Percentiles rank a stretch among this genome's conserved stretches.
Evolutionary conservation across 2,113 vertebrate genomes (phyloP).

Genomic region (Scytalopus superciliaris): DNA sequence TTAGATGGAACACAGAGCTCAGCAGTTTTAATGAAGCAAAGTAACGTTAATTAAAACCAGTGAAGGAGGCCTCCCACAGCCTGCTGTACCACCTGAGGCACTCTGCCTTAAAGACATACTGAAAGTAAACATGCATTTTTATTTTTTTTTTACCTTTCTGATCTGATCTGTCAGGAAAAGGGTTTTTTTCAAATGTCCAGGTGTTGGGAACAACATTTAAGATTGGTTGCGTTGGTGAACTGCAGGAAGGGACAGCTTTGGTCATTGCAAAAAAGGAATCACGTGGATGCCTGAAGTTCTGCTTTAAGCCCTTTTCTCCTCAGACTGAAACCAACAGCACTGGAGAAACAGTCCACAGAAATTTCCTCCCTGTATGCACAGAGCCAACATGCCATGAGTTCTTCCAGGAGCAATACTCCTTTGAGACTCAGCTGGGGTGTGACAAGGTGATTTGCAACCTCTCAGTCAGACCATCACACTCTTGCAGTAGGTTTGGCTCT

Average conservation of each 20-base stretch:
- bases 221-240: background rate
- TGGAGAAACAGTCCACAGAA: background rate
- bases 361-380: background rate
- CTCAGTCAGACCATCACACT: background rate
- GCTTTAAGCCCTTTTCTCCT: background rate
- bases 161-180: background rate
- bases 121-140: background rate
- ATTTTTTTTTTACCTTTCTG: background rate
- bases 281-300: rapidly evolving
- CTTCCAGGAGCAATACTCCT: background rate
- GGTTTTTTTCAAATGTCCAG: background rate
- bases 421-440: background rate
- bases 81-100: background rate
- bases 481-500: background rate
- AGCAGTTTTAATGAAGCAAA: background rate
- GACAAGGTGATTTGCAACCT: background rate
- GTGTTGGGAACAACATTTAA: background rate
- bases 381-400: background rate
- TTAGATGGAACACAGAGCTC: background rate
- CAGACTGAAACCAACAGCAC: background rate
- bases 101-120: background rate
- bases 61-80: background rate
- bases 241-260: background rate
- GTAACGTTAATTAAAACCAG: background rate
- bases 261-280: background rate